Evolutionary conservation across 2,113 vertebrate species (phyloP).

Genomic region (Chionis minor): DNA sequence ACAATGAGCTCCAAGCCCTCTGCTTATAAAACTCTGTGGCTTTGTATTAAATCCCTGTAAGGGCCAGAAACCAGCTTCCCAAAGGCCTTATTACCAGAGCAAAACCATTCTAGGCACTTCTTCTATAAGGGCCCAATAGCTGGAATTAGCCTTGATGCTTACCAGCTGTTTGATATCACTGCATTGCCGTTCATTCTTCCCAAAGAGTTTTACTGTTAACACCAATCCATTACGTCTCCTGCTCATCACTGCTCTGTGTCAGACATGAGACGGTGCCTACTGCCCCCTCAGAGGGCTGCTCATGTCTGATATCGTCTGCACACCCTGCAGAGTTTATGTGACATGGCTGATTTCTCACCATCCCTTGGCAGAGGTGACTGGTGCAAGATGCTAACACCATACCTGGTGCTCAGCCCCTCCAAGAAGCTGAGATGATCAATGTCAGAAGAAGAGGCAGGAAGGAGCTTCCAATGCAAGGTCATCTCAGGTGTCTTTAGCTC

Average conservation of each 20-base stretch:
- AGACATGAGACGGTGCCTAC: neutral
- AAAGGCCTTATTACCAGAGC: neutral
- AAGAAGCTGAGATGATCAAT: neutral
- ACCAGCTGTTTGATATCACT: neutral
- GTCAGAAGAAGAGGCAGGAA: neutral
- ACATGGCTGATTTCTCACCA: neutral
- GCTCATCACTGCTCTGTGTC: neutral
- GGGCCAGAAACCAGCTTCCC: neutral
- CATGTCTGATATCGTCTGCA: fast-evolving
- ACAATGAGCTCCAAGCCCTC: neutral
- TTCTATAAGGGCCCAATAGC: neutral
- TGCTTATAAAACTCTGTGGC: neutral
- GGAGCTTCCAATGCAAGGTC: neutral
- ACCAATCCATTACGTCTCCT: neutral
- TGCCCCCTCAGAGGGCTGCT: neutral
- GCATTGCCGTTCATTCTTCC: neutral
- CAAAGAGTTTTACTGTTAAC: neutral
- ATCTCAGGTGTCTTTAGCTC: neutral
- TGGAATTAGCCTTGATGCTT: neutral
- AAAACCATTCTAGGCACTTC: neutral
- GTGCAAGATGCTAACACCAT: neutral
- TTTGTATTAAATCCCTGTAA: neutral
- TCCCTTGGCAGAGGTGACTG: neutral
- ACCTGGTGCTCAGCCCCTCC: neutral
- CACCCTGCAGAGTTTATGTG: fast-evolving